A percentile compares a stretch with the other conserved stretches of the same genome.
Conservation (phyloP, 1,140 invertebrate genomes). For the Drosophila guanche region DNA sequence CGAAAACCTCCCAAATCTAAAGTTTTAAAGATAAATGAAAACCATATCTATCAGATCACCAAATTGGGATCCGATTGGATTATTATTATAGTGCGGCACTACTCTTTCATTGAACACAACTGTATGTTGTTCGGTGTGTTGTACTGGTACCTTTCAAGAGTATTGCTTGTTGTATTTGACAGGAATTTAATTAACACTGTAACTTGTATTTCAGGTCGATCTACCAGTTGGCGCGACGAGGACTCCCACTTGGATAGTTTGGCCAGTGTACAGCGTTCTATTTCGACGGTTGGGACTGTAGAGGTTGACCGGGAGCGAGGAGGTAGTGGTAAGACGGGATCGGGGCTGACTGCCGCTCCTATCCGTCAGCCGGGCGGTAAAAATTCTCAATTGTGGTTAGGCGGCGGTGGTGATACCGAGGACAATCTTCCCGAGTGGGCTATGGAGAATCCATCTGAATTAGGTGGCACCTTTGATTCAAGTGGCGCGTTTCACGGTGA, state of each 20-base stretch:
- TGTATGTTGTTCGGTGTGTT: too few relatives aligned
- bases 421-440: constrained; percentile 91
- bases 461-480: constrained; percentile 93
- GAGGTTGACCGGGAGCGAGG: constrained; percentile 34
- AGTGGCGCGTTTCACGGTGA: constrained; percentile 91
- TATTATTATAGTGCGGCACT: too few relatives aligned
- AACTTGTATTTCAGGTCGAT: constrained; percentile 70
- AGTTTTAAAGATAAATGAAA: too few relatives aligned
- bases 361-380: constrained; percentile 35
- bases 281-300: constrained; percentile 60
- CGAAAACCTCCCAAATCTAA: too few relatives aligned
- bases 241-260: constrained; percentile 75
- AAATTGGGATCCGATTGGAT: too few relatives aligned
- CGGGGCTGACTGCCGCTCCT: neutral
- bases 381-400: constrained; percentile 40
- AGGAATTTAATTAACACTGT: neutral
- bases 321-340: constrained; percentile 16
- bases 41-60: too few relatives aligned
- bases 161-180: neutral
- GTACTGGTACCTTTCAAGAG: too few relatives aligned
- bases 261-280: constrained; percentile 57
- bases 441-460: constrained; percentile 89
- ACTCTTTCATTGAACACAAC: too few relatives aligned
- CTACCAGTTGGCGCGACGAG: constrained; percentile 88
- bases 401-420: constrained; percentile 74